phyloP scores from a whole-genome alignment of 2,888 invertebrate genomes.

The Tortrix viridana region DNA sequence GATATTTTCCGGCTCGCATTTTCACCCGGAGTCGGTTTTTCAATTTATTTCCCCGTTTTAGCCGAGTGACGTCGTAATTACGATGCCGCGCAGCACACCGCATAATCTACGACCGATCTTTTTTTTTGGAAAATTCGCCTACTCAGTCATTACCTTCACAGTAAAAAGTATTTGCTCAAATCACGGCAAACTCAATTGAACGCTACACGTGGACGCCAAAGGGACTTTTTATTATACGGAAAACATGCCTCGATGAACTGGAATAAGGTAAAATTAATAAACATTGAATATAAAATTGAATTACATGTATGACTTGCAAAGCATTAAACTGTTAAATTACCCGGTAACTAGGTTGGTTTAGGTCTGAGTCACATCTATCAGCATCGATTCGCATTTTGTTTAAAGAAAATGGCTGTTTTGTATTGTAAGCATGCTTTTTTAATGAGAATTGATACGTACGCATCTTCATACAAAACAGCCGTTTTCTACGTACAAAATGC shows the following conservation, averaged over 20 bases:
- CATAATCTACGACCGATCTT: slow-evolving; percentile 66
- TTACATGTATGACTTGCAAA: slow-evolving; percentile 4
- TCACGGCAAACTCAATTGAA: slow-evolving; percentile 33
- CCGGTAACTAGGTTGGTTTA: too few species aligned
- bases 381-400: too few species aligned
- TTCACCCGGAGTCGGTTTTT: slow-evolving; percentile 75
- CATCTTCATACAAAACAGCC: too few species aligned
- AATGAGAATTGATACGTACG: too few species aligned
- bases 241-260: slow-evolving; percentile 31
- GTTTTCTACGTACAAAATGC: too few species aligned
- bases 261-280: slow-evolving; percentile 28
- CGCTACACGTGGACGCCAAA: slow-evolving; percentile 11
- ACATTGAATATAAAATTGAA: slow-evolving; percentile 25
- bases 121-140: slow-evolving; percentile 52
- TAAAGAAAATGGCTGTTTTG: too few species aligned
- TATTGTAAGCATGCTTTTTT: too few species aligned
- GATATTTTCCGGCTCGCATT: slow-evolving; percentile 72
- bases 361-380: too few species aligned
- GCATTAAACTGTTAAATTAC: too few species aligned
- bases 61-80: slow-evolving; percentile 77
- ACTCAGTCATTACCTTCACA: slow-evolving; percentile 24
- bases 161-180: slow-evolving; percentile 25
- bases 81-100: slow-evolving; percentile 61
- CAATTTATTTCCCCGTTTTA: slow-evolving; percentile 80
- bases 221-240: slow-evolving; percentile 24